These are phyloP conservation scores for Crotalus viridis DNA, from an alignment of 2,113 vertebrate species.

Conservation along the genomic window DNA sequence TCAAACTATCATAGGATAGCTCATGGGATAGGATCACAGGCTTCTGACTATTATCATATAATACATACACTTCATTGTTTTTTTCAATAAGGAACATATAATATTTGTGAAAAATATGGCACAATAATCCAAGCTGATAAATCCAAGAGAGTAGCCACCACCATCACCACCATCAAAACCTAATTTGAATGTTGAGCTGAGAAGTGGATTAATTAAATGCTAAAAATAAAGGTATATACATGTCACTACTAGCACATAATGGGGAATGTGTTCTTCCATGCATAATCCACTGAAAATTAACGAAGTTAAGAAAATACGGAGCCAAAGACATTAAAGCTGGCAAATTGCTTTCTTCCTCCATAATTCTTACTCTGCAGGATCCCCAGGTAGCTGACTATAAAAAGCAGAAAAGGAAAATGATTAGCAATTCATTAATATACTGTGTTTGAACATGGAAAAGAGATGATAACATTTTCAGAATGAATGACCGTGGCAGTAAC, in stretches of 20 bases:
- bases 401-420: background rate
- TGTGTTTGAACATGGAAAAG: background rate
- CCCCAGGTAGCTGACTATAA: background rate
- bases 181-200: constrained; percentile 24
- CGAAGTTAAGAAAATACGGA: constrained; percentile 7
- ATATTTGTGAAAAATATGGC: constrained; percentile 1
- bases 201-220: constrained; percentile 26
- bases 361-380: background rate
- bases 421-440: background rate
- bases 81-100: constrained; percentile 7
- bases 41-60: background rate
- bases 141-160: background rate
- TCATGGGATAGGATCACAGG: background rate
- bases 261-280: background rate
- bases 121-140: constrained; percentile 4
- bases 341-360: constrained; percentile 16
- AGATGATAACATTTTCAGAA: background rate
- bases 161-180: background rate
- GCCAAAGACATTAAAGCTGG: background rate
- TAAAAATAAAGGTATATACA: background rate
- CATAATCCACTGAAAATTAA: constrained; percentile 1
- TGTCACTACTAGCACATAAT: constrained; percentile 25
- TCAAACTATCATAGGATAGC: background rate
- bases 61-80: background rate
- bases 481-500: background rate